These are phyloP conservation scores for Aphelenchoides avenae DNA, from an alignment of 1,140 invertebrate genomes.

Conservation along the genomic window DNA sequence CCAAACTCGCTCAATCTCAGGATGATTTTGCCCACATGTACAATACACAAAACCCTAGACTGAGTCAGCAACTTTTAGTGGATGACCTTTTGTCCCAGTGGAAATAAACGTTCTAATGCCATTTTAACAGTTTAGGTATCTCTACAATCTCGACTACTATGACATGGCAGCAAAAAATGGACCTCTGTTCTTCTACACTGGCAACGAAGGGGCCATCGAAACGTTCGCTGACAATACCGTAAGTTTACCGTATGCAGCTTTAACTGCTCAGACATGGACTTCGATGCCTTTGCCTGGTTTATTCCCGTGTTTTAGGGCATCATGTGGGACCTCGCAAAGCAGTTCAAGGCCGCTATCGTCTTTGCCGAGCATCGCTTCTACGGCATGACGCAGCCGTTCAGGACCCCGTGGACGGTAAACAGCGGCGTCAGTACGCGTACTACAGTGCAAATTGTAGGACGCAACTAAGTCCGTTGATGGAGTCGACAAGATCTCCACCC, in stretches of 20 bases:
- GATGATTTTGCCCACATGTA: too few species aligned
- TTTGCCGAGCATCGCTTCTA: constrained; percentile 88
- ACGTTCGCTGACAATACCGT: constrained; percentile 83
- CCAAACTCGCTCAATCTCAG: too few species aligned
- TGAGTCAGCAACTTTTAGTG: too few species aligned
- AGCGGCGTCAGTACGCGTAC: too few species aligned
- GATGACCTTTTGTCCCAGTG: too few species aligned
- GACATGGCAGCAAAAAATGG: constrained; percentile 59
- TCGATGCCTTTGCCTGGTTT: neutral
- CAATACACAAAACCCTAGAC: too few species aligned
- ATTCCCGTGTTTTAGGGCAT: constrained; percentile 11
- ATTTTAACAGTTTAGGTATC: constrained; percentile 30
- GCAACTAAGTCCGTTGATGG: too few species aligned
- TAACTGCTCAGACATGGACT: constrained; percentile 3
- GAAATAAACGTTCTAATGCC: too few species aligned
- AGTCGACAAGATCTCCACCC: constrained; percentile 68
- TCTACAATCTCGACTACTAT: constrained; percentile 58
- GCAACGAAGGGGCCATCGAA: constrained; percentile 89
- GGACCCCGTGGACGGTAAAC: too few species aligned
- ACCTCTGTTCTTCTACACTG: constrained; percentile 73
- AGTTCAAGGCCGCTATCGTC: constrained; percentile 75
- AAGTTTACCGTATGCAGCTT: constrained; percentile 24
- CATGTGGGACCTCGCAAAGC: constrained; percentile 80
- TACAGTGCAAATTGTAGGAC: too few species aligned
- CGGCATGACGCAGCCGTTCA: constrained; percentile 62